Conservation (phyloP, 2,888 invertebrate genomes). For the Brachylomia viminalis region DNA sequence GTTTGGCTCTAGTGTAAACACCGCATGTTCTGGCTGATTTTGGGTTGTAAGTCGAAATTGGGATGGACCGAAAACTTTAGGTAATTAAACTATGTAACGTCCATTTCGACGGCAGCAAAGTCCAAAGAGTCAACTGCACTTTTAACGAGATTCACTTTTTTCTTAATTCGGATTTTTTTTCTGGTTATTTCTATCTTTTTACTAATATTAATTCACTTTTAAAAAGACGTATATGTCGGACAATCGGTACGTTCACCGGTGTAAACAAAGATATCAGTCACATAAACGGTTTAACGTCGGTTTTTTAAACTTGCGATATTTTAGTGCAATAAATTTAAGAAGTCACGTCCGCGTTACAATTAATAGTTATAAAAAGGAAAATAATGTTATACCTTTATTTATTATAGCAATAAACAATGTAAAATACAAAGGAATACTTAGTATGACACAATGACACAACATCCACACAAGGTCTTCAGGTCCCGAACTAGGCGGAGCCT, state of each 20-base stretch:
- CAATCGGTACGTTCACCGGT: not conserved
- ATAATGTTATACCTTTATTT: too few species aligned
- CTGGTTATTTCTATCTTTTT: too few species aligned
- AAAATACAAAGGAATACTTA: not conserved
- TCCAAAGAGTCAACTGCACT: too few species aligned
- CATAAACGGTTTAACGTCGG: not conserved
- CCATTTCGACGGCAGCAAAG: not conserved
- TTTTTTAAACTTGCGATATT: not conserved
- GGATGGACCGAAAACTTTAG: not conserved
- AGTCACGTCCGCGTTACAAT: too few species aligned
- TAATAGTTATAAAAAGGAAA: too few species aligned
- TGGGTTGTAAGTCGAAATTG: not conserved
- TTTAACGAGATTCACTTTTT: too few species aligned
- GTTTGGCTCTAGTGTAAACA: constrained; percentile 9
- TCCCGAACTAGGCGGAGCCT: too few species aligned
- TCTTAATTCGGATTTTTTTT: too few species aligned
- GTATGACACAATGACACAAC: too few species aligned
- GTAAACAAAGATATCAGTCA: not conserved
- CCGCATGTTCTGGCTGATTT: not conserved
- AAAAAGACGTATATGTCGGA: not conserved
- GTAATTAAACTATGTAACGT: not conserved
- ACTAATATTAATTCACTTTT: not conserved
- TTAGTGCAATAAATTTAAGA: not conserved
- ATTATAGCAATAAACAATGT: not conserved
- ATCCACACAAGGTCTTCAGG: too few species aligned